phyloP scores from a whole-genome alignment of 2,113 vertebrate genomes.

The Anguilla japonica region DNA sequence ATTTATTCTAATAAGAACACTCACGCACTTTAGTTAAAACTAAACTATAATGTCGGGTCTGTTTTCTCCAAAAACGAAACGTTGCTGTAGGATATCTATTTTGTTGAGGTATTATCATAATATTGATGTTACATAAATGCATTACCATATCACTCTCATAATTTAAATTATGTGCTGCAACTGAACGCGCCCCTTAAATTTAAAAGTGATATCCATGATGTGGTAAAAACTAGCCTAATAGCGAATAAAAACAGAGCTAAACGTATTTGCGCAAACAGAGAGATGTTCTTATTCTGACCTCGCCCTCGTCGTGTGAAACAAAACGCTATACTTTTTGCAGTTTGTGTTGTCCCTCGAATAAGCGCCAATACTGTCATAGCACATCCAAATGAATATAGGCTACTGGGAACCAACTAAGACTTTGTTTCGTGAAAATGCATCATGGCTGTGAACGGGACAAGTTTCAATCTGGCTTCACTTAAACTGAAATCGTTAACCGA shows the following conservation, averaged over 20 bases:
- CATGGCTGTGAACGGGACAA: constrained; percentile 4
- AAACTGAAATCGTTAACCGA: neutral
- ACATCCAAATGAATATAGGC: neutral
- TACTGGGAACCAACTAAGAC: neutral
- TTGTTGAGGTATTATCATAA: neutral
- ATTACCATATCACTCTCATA: neutral
- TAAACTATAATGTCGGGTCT: neutral
- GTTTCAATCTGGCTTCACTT: neutral
- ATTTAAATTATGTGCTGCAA: neutral
- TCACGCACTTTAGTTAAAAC: neutral
- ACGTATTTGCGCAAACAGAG: neutral
- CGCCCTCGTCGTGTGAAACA: neutral
- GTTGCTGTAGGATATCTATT: neutral
- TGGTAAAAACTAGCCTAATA: neutral
- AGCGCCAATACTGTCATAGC: constrained; percentile 17
- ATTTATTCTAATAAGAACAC: neutral
- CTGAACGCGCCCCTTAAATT: neutral
- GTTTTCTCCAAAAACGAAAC: neutral
- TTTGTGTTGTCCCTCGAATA: neutral
- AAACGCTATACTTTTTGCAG: neutral
- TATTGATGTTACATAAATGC: neutral
- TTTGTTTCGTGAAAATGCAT: neutral
- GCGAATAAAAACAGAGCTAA: neutral
- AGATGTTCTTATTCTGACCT: neutral
- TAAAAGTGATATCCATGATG: neutral